Base-by-base conservation (phyloP, 2,113 vertebrate genomes). In the Chlorodrepanis virens region DNA sequence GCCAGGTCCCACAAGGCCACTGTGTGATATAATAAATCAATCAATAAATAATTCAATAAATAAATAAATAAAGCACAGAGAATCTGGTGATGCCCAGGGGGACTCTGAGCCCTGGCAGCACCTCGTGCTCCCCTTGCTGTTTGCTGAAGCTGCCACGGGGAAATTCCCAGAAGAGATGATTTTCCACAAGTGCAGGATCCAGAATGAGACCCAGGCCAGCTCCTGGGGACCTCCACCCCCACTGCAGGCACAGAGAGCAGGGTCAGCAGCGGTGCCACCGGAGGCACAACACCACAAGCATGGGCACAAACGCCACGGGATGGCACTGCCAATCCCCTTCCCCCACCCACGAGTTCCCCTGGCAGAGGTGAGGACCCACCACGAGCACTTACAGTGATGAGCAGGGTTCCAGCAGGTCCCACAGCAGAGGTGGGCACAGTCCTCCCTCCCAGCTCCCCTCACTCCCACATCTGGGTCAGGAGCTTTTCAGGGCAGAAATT, bases 331-430 rank as follows among this genome's bases (percentile, higher is more conserved):
- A 0, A 16, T 18, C 29, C 0, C 10, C 0, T 25, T 42, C 42
- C 37, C 15, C 9, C 89, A 33, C 22, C 59, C 69, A 29, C 3
- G 0, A 3, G 13, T 10, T 29, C 63, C 44, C 3, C 0, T 39
- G 29, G 29, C 65, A 47, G 39, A 60, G 35, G 5, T 5, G 13
- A 56, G 65, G 12, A 6, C 14, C 44, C 77, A 20, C 33, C 64
- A 3, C 0, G 0, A 22, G 4, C 14, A 68, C 53, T 54, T 24
- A 71, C 72, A 33, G 72, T 1, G 11, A 52, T 0, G 3, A 61
- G 23, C 31, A 1, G 40, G 52, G 24, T 27, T 53, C 64, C 82
- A 23, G 77, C 28, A 7, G 2, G 75, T 69, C 45, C 59, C 20
- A 0, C 44, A 19, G n/a, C 65, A 24, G 33, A 67, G n/a, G 15